These are phyloP conservation scores for Platanista minor DNA, from an alignment of 2,113 vertebrate species.

Conservation along the genomic window DNA sequence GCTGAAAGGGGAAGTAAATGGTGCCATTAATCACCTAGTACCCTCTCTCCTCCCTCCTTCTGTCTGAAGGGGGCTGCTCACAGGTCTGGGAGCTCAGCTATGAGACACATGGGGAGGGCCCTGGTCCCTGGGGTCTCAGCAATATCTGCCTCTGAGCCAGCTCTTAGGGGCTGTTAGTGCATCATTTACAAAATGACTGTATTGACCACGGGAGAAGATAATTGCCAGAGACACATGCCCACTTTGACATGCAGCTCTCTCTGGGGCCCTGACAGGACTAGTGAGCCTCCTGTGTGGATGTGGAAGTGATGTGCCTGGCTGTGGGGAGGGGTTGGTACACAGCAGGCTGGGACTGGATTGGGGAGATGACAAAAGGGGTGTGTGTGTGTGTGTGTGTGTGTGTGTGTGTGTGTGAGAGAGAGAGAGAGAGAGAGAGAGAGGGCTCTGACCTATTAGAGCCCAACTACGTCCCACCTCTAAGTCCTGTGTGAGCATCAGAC, in stretches of 20 bases:
- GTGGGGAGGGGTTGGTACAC: no score
- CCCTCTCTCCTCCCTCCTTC: neutral
- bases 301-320: neutral
- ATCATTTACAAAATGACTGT: conserved; percentile 48
- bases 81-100: neutral
- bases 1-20: neutral
- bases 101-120: rapidly evolving
- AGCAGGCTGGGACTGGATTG: neutral
- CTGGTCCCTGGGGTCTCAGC: neutral
- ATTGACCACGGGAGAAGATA: conserved; percentile 42
- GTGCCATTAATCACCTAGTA: neutral
- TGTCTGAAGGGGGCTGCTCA: neutral
- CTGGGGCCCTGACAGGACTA: neutral
- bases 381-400: neutral
- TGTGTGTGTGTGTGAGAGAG: neutral
- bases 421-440: neutral
- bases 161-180: neutral
- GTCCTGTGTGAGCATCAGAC: neutral
- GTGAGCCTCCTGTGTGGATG: neutral
- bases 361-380: neutral
- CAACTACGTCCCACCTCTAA: neutral
- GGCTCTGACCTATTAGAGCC: neutral
- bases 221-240: conserved; percentile 39
- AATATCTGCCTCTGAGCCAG: conserved; percentile 3
- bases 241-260: neutral